Percentiles rank a stretch among this genome's conserved stretches.
Conservation (phyloP, 1,140 invertebrate species). For the Spodoptera litura region DNA sequence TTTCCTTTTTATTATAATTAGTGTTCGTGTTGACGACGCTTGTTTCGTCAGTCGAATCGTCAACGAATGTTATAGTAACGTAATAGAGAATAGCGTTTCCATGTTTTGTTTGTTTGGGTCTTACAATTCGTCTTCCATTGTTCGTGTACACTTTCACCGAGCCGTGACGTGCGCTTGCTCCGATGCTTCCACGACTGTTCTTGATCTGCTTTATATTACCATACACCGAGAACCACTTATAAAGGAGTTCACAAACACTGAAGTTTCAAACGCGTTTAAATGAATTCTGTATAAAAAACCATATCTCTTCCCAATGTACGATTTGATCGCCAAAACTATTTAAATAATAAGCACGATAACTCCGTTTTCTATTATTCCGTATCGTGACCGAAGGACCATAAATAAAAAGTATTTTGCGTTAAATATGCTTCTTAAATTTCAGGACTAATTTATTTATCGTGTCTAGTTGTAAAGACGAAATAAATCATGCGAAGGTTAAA, state of each 20-base stretch:
- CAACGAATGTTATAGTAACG: conserved; percentile 39
- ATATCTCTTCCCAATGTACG: not conserved
- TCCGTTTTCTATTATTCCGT: too few relatives aligned
- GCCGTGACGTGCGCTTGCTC: conserved; percentile 52
- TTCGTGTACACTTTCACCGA: conserved; percentile 62
- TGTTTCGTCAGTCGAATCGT: conserved; percentile 16
- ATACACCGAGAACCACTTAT: not conserved
- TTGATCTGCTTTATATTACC: conserved; percentile 22
- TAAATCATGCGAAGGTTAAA: conserved; percentile 26
- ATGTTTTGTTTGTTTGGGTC: conserved; percentile 55
- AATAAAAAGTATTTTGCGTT: too few relatives aligned
- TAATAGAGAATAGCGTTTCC: conserved; percentile 56
- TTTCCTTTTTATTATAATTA: conserved; percentile 38
- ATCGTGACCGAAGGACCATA: too few relatives aligned
- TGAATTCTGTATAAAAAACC: not conserved
- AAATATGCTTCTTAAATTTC: not conserved
- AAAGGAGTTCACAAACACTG: not conserved
- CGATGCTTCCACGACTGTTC: conserved; percentile 11
- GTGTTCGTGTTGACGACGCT: conserved; percentile 50
- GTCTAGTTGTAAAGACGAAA: conserved; percentile 12
- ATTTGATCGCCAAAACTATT: not conserved
- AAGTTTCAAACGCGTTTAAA: too few relatives aligned
- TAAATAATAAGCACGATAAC: too few relatives aligned
- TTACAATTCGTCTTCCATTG: conserved; percentile 60
- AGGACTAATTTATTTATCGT: conserved; percentile 18